These are phyloP conservation scores for Callopanchax toddi DNA, from an alignment of 2,113 vertebrate genomes.

Conservation along the genomic window DNA sequence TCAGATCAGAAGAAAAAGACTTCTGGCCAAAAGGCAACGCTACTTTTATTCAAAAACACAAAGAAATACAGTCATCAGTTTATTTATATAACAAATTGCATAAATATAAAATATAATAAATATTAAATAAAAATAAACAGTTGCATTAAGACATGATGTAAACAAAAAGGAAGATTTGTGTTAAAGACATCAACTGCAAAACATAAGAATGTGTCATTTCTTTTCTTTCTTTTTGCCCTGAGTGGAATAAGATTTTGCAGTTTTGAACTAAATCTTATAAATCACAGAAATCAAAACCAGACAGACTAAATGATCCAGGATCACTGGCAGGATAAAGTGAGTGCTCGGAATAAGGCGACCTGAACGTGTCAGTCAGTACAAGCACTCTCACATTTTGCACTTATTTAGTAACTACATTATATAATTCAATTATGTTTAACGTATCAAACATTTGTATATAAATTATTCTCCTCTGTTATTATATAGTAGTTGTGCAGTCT, in stretches of 20 bases:
- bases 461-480: slow-evolving; percentile 50
- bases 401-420: slow-evolving; percentile 36
- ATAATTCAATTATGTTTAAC: slow-evolving; percentile 34
- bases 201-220: slow-evolving; percentile 44
- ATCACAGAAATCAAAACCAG: slow-evolving; percentile 39
- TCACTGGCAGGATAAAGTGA: slow-evolving; percentile 34
- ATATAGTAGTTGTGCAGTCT: slow-evolving; percentile 63
- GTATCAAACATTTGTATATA: slow-evolving; percentile 53
- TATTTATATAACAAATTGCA: slow-evolving; percentile 59
- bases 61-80: slow-evolving; percentile 31
- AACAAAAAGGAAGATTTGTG: slow-evolving; percentile 52
- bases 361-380: slow-evolving; percentile 53
- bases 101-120: slow-evolving; percentile 78
- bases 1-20: background rate
- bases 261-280: slow-evolving; percentile 36
- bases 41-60: slow-evolving; percentile 63
- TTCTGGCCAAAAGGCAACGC: slow-evolving; percentile 42
- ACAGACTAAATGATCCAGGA: slow-evolving; percentile 41
- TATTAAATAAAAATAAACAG: slow-evolving; percentile 73
- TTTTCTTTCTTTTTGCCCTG: slow-evolving; percentile 58
- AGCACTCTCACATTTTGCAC: slow-evolving; percentile 31
- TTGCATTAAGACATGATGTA: slow-evolving; percentile 71
- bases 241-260: slow-evolving; percentile 57
- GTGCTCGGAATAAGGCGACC: slow-evolving; percentile 52
- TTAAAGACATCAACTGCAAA: slow-evolving; percentile 41